Conservation (phyloP, 2,888 invertebrate species). For the Aspidapion aeneum region DNA sequence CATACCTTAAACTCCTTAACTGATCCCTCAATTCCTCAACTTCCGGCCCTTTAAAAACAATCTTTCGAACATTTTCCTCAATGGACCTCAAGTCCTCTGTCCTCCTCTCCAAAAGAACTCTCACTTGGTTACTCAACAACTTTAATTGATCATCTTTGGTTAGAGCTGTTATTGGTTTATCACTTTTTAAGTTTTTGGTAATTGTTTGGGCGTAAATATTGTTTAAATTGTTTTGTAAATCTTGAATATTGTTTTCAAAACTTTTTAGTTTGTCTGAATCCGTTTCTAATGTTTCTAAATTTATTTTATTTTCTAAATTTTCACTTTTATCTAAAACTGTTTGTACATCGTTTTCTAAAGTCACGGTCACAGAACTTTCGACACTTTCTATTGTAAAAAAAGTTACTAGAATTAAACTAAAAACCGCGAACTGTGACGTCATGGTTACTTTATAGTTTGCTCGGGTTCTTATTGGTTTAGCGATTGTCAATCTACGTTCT, state of each 20-base stretch:
- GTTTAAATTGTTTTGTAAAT: background rate
- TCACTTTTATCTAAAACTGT: background rate
- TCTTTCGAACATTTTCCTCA: slow-evolving; percentile 51
- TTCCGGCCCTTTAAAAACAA: slow-evolving; percentile 53
- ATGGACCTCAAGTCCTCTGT: slow-evolving; percentile 54
- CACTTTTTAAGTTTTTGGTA: background rate
- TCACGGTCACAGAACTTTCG: background rate
- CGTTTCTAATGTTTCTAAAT: too few relatives aligned
- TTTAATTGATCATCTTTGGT: slow-evolving; percentile 41
- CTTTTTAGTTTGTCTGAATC: too few relatives aligned
- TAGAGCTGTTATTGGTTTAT: background rate
- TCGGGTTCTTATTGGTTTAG: background rate
- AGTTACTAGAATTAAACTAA: background rate
- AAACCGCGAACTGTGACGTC: background rate
- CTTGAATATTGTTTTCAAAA: too few relatives aligned
- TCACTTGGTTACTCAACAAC: slow-evolving; percentile 54
- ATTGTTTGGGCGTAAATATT: background rate
- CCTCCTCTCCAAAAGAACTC: slow-evolving; percentile 50
- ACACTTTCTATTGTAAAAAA: background rate
- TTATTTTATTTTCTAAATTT: background rate
- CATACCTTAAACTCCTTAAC: slow-evolving; percentile 52
- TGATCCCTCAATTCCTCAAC: slow-evolving; percentile 51
- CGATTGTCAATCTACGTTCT: background rate
- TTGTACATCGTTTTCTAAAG: background rate
- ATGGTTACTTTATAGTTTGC: background rate